Conservation (phyloP, 2,797 vertebrate species). For the Rachycentron canadum region DNA sequence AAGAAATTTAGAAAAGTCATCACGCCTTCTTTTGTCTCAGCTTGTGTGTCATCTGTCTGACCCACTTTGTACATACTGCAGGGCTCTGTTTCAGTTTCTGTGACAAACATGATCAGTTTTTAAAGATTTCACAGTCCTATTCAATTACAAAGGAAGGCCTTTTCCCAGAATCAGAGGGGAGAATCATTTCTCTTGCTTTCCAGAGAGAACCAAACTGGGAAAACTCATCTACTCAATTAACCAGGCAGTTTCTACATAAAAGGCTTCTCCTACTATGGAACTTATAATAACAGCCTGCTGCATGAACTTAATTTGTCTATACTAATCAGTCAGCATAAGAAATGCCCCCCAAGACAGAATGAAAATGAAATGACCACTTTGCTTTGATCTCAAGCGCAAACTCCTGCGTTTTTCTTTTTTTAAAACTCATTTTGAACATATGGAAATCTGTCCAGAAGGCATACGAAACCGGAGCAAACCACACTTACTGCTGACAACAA, state of each 20-base stretch:
- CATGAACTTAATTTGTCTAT: slow-evolving; percentile 31
- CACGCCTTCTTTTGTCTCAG: not conserved
- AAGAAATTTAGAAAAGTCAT: not conserved
- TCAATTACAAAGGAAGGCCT: slow-evolving; percentile 11
- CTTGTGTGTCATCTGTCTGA: not conserved
- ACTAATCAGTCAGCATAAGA: slow-evolving; percentile 33
- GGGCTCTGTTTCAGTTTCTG: slow-evolving; percentile 1
- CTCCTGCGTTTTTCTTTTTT: not conserved
- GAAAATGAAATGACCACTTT: slow-evolving; percentile 35
- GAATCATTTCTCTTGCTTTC: not conserved
- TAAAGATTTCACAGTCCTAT: slow-evolving; percentile 11
- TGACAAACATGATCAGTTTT: slow-evolving; percentile 7
- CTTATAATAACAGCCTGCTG: slow-evolving; percentile 16
- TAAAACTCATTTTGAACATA: not conserved
- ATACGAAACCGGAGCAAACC: not conserved
- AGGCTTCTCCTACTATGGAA: slow-evolving; percentile 20
- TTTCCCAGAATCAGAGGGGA: slow-evolving; percentile 7
- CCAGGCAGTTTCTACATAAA: slow-evolving; percentile 34
- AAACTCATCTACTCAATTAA: slow-evolving; percentile 34
- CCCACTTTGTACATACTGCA: not conserved
- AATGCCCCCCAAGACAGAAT: slow-evolving; percentile 28
- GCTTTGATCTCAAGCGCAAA: slow-evolving; percentile 57
- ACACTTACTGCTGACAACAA: not conserved
- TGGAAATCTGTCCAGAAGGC: not conserved
- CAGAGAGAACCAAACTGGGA: slow-evolving; percentile 21